These are phyloP conservation scores for Trissolcus brochymenae DNA, from an alignment of 2,888 invertebrate genomes.

Conservation along the genomic window DNA sequence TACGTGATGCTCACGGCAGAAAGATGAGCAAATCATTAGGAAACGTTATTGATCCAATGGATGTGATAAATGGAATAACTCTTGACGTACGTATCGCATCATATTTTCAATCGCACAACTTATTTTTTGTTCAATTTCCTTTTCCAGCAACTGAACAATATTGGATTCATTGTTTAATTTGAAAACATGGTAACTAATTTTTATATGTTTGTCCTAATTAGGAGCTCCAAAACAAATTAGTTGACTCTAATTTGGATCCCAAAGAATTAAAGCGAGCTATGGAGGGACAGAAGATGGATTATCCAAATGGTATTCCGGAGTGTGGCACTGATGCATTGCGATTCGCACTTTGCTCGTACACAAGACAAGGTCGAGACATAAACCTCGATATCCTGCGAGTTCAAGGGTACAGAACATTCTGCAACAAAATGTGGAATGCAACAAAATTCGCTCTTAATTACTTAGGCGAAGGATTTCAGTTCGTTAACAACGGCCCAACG, in stretches of 20 bases:
- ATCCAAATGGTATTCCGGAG: slow-evolving; percentile 95
- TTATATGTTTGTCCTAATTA: slow-evolving; percentile 26
- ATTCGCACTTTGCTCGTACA: slow-evolving; percentile 93
- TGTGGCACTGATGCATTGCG: slow-evolving; percentile 96
- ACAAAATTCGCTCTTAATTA: slow-evolving; percentile 92
- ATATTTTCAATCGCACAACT: too few species aligned
- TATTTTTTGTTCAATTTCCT: not conserved
- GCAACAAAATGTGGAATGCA: slow-evolving; percentile 99
- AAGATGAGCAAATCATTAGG: slow-evolving; percentile 99
- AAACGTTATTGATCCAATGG: slow-evolving; percentile 97
- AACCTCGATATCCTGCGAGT: slow-evolving; percentile 97
- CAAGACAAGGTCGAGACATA: slow-evolving; percentile 93
- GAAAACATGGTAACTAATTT: not conserved
- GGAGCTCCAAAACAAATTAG: slow-evolving; percentile 84
- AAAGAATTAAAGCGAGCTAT: slow-evolving; percentile 81
- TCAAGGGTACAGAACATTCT: slow-evolving; percentile 96
- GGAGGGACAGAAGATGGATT: slow-evolving; percentile 78
- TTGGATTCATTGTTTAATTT: not conserved
- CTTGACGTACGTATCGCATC: slow-evolving; percentile 81
- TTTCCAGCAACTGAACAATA: too few species aligned
- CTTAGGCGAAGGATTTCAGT: slow-evolving; percentile 70
- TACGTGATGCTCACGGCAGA: slow-evolving; percentile 97
- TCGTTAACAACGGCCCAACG: slow-evolving; percentile 64
- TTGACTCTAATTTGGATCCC: slow-evolving; percentile 89
- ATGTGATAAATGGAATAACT: slow-evolving; percentile 92